These are phyloP conservation scores for Aegithalos caudatus DNA, from an alignment of 2,113 vertebrate genomes.

Conservation along the genomic window DNA sequence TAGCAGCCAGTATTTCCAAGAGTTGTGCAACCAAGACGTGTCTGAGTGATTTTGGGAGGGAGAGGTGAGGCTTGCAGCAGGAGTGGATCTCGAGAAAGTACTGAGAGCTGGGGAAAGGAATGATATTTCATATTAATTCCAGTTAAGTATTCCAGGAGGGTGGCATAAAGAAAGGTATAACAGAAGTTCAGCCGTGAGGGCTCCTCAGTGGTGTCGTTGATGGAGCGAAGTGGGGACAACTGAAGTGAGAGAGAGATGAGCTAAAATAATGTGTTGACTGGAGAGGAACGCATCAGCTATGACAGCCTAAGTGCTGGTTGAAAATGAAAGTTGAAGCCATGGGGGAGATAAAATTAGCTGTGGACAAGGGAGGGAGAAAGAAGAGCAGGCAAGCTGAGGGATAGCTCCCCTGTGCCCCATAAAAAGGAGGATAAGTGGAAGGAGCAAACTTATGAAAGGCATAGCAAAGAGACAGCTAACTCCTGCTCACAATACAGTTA, in stretches of 20 bases:
- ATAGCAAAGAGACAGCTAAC: slow-evolving; percentile 28
- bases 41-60: background rate
- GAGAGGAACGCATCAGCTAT: slow-evolving; percentile 33
- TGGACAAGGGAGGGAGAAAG: slow-evolving; percentile 23
- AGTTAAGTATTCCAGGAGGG: background rate
- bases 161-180: background rate
- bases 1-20: background rate
- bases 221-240: background rate
- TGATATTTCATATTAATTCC: slow-evolving; percentile 17
- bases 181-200: background rate
- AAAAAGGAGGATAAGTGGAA: slow-evolving; percentile 16
- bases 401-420: slow-evolving; percentile 41
- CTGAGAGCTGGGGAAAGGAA: background rate
- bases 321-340: slow-evolving; percentile 48
- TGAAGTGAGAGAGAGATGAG: slow-evolving; percentile 17
- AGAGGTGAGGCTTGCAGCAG: background rate
- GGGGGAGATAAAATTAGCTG: slow-evolving; percentile 57
- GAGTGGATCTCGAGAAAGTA: background rate
- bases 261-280: slow-evolving; percentile 49
- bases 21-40: background rate
- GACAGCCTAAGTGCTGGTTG: slow-evolving; percentile 31
- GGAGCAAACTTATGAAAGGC: slow-evolving; percentile 42
- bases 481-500: background rate
- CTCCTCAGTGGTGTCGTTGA: slow-evolving; percentile 13
- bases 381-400: background rate